Evolutionary conservation across 2,113 vertebrate species (phyloP).

Genomic region (Nicator chloris): DNA sequence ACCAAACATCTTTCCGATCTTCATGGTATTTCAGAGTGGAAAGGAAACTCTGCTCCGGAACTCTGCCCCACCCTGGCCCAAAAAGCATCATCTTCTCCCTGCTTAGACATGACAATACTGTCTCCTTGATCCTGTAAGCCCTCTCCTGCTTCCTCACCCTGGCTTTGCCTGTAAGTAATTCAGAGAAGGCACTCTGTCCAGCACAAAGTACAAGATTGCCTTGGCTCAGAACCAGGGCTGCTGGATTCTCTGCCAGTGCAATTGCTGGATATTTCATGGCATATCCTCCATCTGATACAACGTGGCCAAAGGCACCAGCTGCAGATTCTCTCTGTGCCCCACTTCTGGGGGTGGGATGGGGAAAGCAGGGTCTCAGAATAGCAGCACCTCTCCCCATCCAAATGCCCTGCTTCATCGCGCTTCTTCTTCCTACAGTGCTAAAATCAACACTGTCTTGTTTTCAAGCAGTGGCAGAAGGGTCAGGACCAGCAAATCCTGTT

Average conservation of each 20-base stretch:
- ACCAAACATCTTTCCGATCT: not conserved
- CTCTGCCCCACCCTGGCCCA: not conserved
- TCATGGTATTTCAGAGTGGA: not conserved
- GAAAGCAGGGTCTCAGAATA: not conserved
- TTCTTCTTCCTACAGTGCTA: not conserved
- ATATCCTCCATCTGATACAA: not conserved
- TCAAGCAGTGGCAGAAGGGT: not conserved
- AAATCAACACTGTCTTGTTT: not conserved
- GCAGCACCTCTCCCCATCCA: not conserved
- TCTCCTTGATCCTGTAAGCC: not conserved
- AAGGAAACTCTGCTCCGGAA: not conserved
- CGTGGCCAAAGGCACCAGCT: not conserved
- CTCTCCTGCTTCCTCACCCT: not conserved
- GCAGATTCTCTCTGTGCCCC: not conserved
- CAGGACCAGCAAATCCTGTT: not conserved
- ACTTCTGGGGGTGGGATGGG: not conserved
- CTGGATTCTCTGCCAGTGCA: not conserved
- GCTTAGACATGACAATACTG: not conserved
- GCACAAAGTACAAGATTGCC: not conserved
- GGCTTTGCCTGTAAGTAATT: not conserved
- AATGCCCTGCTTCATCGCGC: not conserved
- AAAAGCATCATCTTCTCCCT: not conserved
- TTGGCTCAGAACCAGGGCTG: not conserved
- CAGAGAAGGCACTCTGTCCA: not conserved
- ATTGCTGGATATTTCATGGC: not conserved